Evolutionary conservation across 2,113 vertebrate genomes (phyloP).

Genomic region (Heterotis niloticus): DNA sequence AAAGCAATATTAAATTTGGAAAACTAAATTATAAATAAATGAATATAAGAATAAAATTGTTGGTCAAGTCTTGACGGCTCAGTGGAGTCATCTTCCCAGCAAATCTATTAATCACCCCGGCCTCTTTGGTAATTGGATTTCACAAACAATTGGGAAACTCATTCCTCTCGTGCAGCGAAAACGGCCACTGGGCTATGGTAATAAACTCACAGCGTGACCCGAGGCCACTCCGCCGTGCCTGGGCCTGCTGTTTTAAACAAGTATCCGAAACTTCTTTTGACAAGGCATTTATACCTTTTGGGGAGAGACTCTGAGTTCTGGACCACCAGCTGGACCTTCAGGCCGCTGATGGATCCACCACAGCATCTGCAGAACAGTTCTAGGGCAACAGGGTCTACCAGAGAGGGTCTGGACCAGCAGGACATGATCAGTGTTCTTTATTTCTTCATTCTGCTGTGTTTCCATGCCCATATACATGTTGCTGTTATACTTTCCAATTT

Average conservation of each 20-base stretch:
- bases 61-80: background rate
- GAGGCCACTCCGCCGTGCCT: background rate
- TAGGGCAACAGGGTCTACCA: too few species aligned
- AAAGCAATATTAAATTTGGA: constrained; percentile 13
- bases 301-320: background rate
- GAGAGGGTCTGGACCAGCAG: background rate
- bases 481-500: background rate
- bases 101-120: constrained; percentile 21
- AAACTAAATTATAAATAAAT: background rate
- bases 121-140: constrained; percentile 1
- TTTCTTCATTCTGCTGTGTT: too few species aligned
- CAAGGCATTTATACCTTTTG: background rate
- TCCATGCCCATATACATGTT: background rate
- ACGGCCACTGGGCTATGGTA: background rate
- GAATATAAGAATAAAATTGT: background rate
- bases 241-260: constrained; percentile 1
- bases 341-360: background rate
- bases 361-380: background rate
- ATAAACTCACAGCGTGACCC: constrained; percentile 9
- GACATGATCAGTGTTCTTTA: background rate
- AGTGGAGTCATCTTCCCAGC: constrained; percentile 17
- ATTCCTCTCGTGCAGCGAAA: background rate
- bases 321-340: background rate
- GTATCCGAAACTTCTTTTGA: background rate
- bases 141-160: constrained; percentile 8